phyloP scores from a whole-genome alignment of 2,113 vertebrate genomes.

The Propithecus coquereli region DNA sequence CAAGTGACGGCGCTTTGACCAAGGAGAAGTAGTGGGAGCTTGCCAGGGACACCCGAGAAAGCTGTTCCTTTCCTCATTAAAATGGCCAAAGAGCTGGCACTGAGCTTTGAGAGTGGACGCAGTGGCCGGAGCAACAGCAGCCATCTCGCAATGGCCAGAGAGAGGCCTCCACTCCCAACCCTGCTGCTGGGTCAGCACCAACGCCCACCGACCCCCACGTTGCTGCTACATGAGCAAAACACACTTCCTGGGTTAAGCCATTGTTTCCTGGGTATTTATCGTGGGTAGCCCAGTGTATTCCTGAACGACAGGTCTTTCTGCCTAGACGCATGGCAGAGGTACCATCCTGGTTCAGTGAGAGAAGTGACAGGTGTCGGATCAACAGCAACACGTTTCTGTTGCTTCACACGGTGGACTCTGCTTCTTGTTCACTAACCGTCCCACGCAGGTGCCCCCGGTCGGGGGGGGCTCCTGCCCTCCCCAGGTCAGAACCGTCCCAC shows the following conservation, averaged over 20 bases:
- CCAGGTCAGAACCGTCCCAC: background rate
- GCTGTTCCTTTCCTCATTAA: background rate
- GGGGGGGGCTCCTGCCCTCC: background rate
- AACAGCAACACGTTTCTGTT: background rate
- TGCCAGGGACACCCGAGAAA: background rate
- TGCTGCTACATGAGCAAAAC: background rate
- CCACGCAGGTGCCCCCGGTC: background rate
- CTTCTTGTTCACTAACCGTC: background rate
- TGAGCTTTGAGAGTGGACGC: background rate
- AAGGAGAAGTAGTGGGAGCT: fast-evolving
- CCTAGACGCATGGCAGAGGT: background rate
- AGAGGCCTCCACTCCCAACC: fast-evolving
- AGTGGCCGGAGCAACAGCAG: background rate
- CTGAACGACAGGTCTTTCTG: background rate
- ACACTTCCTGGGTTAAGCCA: background rate
- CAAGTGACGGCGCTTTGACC: background rate
- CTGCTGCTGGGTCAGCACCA: background rate
- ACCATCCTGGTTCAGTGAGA: fast-evolving
- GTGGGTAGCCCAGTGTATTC: background rate
- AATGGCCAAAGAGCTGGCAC: background rate
- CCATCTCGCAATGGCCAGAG: background rate
- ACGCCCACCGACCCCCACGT: background rate
- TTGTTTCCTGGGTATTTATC: background rate
- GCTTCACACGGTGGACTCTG: background rate
- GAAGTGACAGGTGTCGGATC: background rate